Conservation (phyloP, 2,113 vertebrate species). For the Actenoides lindsayi region DNA sequence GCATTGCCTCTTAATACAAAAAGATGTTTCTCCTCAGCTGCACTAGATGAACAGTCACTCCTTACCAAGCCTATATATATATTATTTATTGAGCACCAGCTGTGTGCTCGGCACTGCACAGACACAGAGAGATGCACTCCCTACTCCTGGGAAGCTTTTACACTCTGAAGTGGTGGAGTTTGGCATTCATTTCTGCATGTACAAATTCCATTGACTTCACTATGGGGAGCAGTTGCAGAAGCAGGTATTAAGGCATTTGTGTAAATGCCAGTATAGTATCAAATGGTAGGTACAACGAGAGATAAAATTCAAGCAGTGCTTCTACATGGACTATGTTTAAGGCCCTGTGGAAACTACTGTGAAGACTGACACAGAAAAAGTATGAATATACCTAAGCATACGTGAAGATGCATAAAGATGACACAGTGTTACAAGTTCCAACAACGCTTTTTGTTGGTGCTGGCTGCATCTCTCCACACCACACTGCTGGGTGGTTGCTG, state of each 20-base stretch:
- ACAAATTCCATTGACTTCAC: conserved; percentile 30
- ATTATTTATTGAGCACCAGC: conserved; percentile 62
- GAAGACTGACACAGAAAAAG: background rate
- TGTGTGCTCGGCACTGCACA: background rate
- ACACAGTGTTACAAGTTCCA: background rate
- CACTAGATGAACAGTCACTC: background rate
- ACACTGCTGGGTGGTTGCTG: background rate
- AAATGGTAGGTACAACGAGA: background rate
- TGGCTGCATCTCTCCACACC: background rate
- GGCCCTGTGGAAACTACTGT: background rate
- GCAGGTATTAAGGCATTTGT: background rate
- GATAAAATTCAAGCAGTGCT: background rate
- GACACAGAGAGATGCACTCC: background rate
- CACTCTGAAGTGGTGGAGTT: background rate
- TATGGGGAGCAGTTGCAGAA: background rate
- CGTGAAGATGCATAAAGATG: background rate
- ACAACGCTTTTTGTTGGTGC: background rate
- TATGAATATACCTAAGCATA: background rate
- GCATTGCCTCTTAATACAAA: background rate
- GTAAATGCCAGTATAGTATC: background rate
- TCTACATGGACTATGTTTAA: background rate
- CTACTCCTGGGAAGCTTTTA: conserved; percentile 27
- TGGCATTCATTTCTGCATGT: conserved; percentile 1
- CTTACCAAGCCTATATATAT: background rate
- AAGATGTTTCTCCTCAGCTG: conserved; percentile 4